Conservation (phyloP, 2,797 vertebrate species). For the Syngnathus acus region DNA sequence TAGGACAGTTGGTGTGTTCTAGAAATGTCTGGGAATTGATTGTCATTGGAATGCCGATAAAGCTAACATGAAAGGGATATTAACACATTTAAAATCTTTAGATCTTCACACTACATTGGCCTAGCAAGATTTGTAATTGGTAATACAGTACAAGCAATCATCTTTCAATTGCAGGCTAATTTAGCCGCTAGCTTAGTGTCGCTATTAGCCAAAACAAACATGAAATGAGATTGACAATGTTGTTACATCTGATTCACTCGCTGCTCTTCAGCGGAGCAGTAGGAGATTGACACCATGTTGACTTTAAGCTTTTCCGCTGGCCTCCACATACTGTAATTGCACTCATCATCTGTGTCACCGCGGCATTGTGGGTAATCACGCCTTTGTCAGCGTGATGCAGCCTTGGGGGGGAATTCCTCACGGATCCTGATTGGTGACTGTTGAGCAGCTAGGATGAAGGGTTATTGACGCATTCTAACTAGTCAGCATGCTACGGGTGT, state of each 20-base stretch:
- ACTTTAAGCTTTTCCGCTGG: slow-evolving; percentile 7
- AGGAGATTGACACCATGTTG: slow-evolving; percentile 28
- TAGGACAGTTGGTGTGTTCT: not conserved
- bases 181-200: not conserved
- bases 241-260: not conserved
- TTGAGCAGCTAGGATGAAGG: not conserved
- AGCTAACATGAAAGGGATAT: not conserved
- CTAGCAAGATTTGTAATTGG: not conserved
- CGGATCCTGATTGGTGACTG: not conserved
- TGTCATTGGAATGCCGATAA: not conserved
- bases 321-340: not conserved
- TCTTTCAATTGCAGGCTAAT: not conserved
- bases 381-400: slow-evolving; percentile 74
- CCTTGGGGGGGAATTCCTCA: slow-evolving; percentile 15
- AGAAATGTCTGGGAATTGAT: not conserved
- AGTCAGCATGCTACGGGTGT: not conserved
- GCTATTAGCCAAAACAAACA: not conserved
- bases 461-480: not conserved
- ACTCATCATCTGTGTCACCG: not conserved
- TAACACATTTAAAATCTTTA: not conserved
- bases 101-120: not conserved
- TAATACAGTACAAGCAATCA: not conserved
- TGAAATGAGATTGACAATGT: not conserved
- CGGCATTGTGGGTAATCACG: slow-evolving; percentile 53
- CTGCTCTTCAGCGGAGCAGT: not conserved